Base-by-base conservation (phyloP, 1,140 invertebrate genomes). In the Augochlora pura region DNA sequence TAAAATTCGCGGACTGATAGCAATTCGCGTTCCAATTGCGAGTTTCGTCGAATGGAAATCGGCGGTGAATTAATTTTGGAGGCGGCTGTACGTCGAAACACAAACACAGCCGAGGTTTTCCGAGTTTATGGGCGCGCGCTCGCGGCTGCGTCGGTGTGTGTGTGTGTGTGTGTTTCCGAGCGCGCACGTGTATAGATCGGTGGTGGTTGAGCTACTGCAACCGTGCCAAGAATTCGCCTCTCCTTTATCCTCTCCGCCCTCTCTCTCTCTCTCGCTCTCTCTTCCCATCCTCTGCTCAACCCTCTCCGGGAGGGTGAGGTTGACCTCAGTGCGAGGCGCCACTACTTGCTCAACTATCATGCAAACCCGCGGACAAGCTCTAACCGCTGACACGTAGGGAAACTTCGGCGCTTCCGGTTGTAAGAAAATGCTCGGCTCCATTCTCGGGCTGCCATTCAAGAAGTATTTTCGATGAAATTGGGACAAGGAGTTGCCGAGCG, bases 161-260 rank as follows among this genome's bases (percentile, higher is more conserved):
- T 38, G 39, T n/a, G 12, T 49, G 2, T 0, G 27, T 49, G 39
- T 63, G 27, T 63, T 71, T 54, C 67, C 23, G 27, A 77, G 68
- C 75, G 60, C 32, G 63, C 75, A 27, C 79, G 77, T 82, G 80
- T 67, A 60, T 68, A 68, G 77, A 80, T 80, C 79, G 83, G 62
- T 79, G 60, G 76, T 82, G n/a, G 62, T 46, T 85, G 87, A 63
- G 86, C 87, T 71, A 77, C 74, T 70, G 80, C 82, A 82, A 74
- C 83, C 82, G 86, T 90, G 89, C 88, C 89, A 90, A 90, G 88
- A 90, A 89, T 88, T 81, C 66, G 64, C 72, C 65, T 80, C 80
- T 82, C 46, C 81, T 65, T 70, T 70, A 65, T 46, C 68, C 69
- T 83, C 74, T 85, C 32, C 1, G 4, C 65, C 79, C 80, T 82